phyloP scores from a whole-genome alignment of 2,113 vertebrate species.

The Ptilorrhoa leucosticta region DNA sequence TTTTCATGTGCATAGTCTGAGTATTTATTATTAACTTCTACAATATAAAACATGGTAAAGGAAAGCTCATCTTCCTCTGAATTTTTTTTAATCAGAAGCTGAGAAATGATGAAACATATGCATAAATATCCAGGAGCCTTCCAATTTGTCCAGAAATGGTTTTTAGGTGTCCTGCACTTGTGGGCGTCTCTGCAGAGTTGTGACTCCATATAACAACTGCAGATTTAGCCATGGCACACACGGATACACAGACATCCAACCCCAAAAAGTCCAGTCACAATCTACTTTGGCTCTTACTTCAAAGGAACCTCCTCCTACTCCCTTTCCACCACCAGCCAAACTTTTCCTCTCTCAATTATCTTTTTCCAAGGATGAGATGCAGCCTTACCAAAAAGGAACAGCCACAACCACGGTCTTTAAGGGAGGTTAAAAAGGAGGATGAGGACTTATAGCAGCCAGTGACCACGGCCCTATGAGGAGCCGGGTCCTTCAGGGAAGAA shows the following conservation, averaged over 20 bases:
- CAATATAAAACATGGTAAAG: neutral
- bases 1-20: neutral
- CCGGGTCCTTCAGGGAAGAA: no score
- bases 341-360: neutral
- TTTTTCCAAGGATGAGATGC: neutral
- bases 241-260: neutral
- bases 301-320: neutral
- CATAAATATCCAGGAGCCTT: accelerated
- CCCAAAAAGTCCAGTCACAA: neutral
- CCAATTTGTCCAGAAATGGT: neutral
- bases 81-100: neutral
- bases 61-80: neutral
- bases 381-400: neutral
- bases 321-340: neutral
- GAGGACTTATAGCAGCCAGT: accelerated
- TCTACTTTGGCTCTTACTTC: neutral
- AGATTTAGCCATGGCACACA: neutral
- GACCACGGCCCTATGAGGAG: neutral
- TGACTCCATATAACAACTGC: accelerated
- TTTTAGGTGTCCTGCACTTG: neutral
- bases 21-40: neutral
- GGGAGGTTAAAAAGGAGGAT: neutral
- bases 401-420: neutral
- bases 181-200: neutral
- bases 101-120: neutral